Conservation (phyloP, 1,140 invertebrate genomes). For the Musca domestica region DNA sequence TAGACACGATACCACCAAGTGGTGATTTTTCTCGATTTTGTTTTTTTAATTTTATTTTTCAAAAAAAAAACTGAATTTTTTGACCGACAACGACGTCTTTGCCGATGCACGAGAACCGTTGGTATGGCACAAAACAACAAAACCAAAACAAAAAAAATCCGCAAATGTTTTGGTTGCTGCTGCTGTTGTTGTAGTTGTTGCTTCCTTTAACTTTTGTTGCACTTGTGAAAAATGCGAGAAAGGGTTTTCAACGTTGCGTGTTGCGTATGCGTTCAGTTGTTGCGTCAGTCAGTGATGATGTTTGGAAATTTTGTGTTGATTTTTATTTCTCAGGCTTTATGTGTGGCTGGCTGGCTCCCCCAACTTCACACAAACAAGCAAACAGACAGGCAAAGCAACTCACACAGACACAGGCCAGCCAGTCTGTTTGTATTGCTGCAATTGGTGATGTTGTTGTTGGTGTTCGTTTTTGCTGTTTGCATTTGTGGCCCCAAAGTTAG, state of each 20-base stretch:
- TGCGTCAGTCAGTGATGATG: slow-evolving; percentile 35
- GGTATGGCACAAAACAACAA: background rate
- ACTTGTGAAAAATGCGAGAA: background rate
- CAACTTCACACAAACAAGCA: slow-evolving; percentile 5
- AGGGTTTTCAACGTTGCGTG: background rate
- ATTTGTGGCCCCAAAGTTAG: slow-evolving; percentile 16
- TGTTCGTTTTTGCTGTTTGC: background rate
- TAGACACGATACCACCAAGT: no score
- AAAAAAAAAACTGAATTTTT: no score
- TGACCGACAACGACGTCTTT: no score
- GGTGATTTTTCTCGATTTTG: no score
- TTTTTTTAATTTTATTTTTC: background rate
- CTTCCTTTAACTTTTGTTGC: background rate
- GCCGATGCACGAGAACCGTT: background rate
- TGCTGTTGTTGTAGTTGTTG: background rate
- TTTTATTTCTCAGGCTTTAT: slow-evolving; percentile 31
- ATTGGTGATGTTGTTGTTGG: background rate
- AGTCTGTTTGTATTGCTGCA: background rate
- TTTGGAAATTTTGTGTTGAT: slow-evolving; percentile 51
- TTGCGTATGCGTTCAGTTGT: slow-evolving; percentile 18
- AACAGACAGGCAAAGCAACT: slow-evolving; percentile 4
- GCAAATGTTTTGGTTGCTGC: background rate
- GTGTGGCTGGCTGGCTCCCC: slow-evolving; percentile 14
- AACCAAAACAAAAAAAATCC: slow-evolving; percentile 1
- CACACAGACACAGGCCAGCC: background rate